phyloP scores from a whole-genome alignment of 2,797 vertebrate genomes.

The Falco columbarius region DNA sequence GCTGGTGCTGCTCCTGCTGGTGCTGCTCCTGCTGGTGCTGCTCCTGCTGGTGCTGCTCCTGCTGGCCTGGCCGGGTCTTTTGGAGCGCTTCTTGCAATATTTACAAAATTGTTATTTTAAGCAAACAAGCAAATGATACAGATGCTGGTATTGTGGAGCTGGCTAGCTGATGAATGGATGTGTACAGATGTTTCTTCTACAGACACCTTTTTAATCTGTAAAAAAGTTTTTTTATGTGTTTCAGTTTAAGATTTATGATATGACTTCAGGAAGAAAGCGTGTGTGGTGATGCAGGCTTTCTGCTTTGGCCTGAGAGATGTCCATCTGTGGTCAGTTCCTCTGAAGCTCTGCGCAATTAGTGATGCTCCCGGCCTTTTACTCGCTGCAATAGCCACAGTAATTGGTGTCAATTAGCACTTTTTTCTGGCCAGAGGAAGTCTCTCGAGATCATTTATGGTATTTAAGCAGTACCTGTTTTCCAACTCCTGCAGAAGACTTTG shows the following conservation, averaged over 20 bases:
- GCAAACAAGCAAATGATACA: not conserved
- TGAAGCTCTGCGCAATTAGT: not conserved
- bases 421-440: not conserved
- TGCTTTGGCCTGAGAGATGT: not conserved
- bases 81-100: not conserved
- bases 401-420: not conserved
- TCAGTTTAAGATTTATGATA: too few relatives aligned
- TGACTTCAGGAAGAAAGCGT: not conserved
- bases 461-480: not conserved
- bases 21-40: too few relatives aligned
- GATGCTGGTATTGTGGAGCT: not conserved
- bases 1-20: too few relatives aligned
- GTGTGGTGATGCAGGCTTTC: fast-evolving
- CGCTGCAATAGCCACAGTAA: not conserved
- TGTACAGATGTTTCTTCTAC: not conserved
- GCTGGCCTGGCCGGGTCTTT: too few relatives aligned
- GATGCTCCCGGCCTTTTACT: not conserved
- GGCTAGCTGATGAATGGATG: fast-evolving
- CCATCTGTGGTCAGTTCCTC: fast-evolving
- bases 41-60: too few relatives aligned
- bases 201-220: not conserved
- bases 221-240: not conserved
- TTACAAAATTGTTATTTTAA: not conserved
- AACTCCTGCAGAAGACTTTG: not conserved
- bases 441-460: not conserved